Base-by-base conservation (phyloP, 92 coral and sea anemone species). In the Scolanthus callimorphus region DNA sequence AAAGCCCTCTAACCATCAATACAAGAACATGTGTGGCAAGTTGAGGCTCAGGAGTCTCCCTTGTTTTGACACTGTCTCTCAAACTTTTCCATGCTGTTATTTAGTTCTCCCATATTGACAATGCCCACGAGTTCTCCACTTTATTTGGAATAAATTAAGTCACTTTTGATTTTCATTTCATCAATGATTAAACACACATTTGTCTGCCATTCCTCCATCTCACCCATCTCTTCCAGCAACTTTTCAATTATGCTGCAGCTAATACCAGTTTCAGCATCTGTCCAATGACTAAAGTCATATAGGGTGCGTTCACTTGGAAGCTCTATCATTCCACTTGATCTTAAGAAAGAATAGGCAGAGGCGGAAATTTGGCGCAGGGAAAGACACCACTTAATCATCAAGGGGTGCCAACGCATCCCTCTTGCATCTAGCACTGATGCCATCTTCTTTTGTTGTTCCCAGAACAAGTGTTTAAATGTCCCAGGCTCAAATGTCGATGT, bases 351-450 rank as follows among this genome's bases (percentile, higher is more conserved):
- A 44, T 68, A 68, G 27, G 76, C 67, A 15, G 76, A 55, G 12
- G 75, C 13, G 17, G 75, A 68, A 25, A 60, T 25, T 17, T 41
- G 56, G 22, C 60, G 60, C 37, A 68, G 11, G 22, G 44, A 47
- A 12, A 68, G 41, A 25, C 73, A 53, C 73, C 73, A 67, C 54
- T 67, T 67, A 17, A 67, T 67, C 64, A 67, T 54, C 6, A 55
- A 28, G n/a, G 63, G 73, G 25, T 67, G 73, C 73, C 73, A 67
- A 21, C 64, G 10, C 19, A 68, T 55, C 39, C 60, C 65, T 17
- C 75, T 55, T 19, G 65, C 22, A 26, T 56, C 75, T 8, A 25
- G 45, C 8, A 38, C 23, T 9, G 28, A 8, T 1, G 60, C 28
- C 17, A 44, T 52, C n/a, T 44, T 24, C 20, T 67, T 31, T 48